Percentiles rank a stretch among this genome's conserved stretches.
phyloP scores from a whole-genome alignment of 2,113 vertebrate species.

The Lophius piscatorius region DNA sequence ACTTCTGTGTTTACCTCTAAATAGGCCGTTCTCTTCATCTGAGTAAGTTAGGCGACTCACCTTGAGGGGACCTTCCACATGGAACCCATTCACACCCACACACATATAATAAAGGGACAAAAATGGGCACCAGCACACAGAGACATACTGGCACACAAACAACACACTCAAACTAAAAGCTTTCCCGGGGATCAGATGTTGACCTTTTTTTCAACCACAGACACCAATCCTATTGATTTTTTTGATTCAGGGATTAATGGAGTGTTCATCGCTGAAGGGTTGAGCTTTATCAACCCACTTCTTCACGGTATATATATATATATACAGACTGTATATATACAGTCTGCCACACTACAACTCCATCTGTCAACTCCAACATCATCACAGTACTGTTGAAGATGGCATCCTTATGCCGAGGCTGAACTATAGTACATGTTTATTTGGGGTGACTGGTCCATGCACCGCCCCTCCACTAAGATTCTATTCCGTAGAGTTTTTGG shows the following conservation, averaged over 20 bases:
- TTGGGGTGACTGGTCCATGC: too few relatives aligned
- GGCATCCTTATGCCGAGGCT: too few relatives aligned
- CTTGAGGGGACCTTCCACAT: slow-evolving; percentile 75
- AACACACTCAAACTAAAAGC: slow-evolving; percentile 70
- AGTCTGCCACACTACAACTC: slow-evolving; percentile 5
- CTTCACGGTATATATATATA: too few relatives aligned
- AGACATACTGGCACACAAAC: slow-evolving; percentile 1
- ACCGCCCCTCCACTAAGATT: too few relatives aligned
- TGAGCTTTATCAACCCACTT: slow-evolving; percentile 34
- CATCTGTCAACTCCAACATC: slow-evolving; percentile 1
- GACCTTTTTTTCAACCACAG: slow-evolving; percentile 27
- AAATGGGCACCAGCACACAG: slow-evolving; percentile 9
- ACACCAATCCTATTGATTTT: slow-evolving; percentile 71
- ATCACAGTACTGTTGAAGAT: too few relatives aligned
- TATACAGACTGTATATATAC: too few relatives aligned
- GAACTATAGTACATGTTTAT: neutral
- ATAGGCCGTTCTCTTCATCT: slow-evolving; percentile 66
- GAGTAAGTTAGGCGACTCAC: slow-evolving; percentile 74
- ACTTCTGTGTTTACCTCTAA: slow-evolving; percentile 73
- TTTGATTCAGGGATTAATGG: slow-evolving; percentile 67
- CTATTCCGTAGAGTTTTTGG: too few relatives aligned
- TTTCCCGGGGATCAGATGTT: slow-evolving; percentile 59
- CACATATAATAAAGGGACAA: slow-evolving; percentile 29
- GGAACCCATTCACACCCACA: slow-evolving; percentile 22
- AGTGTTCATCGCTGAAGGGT: slow-evolving; percentile 47